Percentiles rank a stretch among this genome's conserved stretches.
These are phyloP conservation scores for Empis livida DNA, from an alignment of 2,888 invertebrate genomes.

Conservation along the genomic window DNA sequence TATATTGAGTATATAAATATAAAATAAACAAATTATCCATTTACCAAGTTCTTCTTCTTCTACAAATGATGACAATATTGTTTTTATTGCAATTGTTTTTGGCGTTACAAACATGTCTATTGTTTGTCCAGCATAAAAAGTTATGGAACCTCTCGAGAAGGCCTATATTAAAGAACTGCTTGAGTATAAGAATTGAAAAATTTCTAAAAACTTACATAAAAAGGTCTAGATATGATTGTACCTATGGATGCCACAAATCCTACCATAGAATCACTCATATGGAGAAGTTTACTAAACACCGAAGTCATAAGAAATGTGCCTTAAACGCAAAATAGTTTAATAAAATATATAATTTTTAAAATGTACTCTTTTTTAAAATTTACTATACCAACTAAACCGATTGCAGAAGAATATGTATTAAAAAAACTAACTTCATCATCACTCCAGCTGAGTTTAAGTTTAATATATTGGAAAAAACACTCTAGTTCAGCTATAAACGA, in stretches of 20 bases:
- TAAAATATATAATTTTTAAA: background rate
- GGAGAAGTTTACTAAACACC: conserved; percentile 29
- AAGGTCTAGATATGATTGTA: conserved; percentile 26
- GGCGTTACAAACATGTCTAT: conserved; percentile 32
- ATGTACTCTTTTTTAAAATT: too few species aligned
- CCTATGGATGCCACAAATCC: conserved; percentile 29
- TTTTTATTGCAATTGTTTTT: conserved; percentile 31
- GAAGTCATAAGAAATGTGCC: conserved; percentile 34
- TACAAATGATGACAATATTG: conserved; percentile 31
- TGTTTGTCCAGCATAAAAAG: conserved; percentile 27
- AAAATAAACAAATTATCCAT: background rate
- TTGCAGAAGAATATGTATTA: conserved; percentile 25
- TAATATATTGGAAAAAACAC: conserved; percentile 29
- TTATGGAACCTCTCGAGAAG: conserved; percentile 22
- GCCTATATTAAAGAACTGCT: conserved; percentile 19
- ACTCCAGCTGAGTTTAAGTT: conserved; percentile 31
- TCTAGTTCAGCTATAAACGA: conserved; percentile 24
- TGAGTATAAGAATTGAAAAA: background rate
- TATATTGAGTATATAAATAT: too few species aligned
- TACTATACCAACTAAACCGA: conserved; percentile 22
- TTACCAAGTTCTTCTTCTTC: conserved; percentile 31
- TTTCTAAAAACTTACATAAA: conserved; percentile 24
- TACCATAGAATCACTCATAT: conserved; percentile 28
- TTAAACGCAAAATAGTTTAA: conserved; percentile 9
- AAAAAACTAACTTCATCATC: conserved; percentile 30